Evolutionary conservation across 2,797 vertebrate species (phyloP), one percentile per base, ranked within the genome.

Genomic region (Hydrophis major): DNA sequence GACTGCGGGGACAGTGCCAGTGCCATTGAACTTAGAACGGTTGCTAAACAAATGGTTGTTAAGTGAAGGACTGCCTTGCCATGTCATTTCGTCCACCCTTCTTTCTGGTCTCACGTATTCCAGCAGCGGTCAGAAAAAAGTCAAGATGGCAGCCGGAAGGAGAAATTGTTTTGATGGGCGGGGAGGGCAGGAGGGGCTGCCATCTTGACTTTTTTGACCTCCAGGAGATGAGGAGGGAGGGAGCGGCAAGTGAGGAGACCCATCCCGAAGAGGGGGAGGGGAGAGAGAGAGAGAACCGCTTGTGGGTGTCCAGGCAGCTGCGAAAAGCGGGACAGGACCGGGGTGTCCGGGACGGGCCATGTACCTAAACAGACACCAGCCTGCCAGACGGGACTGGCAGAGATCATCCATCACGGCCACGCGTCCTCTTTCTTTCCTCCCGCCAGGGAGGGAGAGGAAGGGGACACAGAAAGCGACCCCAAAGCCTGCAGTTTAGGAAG

Each of bases 301-400:
- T 32, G n/a, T 16, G 66, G n/a, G n/a, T 37, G 13, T 2, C n/a
- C 2, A 16, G n/a, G 66, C 66, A 74, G n/a, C 66, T 74, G 66
- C n/a, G 0, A 32, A 11, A n/a, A 14, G 5, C 0, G 12, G 66
- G 66, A 22, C 11, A 4, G 63, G 5, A 22, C 3, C 4, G 4
- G 28, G 4, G 0, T 11, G 60, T 2, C 1, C 11, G 4, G 28
- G 11, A 63, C 27, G 4, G 63, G 63, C 47, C 27, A n/a, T 28
- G 28, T 66, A 28, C 28, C 11, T 27, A 12, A 27, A 69, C 63
- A 69, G 63, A 32, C n/a, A 32, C n/a, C n/a, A 14, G 66, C 14
- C 14, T 74, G 66, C 66, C n/a, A 69, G n/a, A 6, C 2, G 14
- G 66, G 14, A 7, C 14, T 0, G 14, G 5, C 3, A 28, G 63